A percentile compares a stretch with the other conserved stretches of the same genome.
These are phyloP conservation scores for Lampropteryx suffumata DNA, from an alignment of 2,888 invertebrate species.

Conservation along the genomic window DNA sequence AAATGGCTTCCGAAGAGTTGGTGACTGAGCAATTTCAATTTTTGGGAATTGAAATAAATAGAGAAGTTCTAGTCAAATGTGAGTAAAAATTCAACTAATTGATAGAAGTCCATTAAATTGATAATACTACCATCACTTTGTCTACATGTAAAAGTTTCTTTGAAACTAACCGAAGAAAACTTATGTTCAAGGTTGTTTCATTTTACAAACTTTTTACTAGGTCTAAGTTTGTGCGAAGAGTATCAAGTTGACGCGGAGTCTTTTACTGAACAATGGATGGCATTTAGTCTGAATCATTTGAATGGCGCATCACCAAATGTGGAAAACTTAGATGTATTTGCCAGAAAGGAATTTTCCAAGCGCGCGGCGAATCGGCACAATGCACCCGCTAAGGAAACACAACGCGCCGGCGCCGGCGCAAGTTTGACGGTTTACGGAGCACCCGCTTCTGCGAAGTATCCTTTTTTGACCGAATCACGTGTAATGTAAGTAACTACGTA, in stretches of 20 bases:
- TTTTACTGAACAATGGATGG: constrained; percentile 91
- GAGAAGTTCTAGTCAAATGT: constrained; percentile 83
- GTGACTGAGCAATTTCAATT: constrained; percentile 85
- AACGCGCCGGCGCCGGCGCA: constrained; percentile 62
- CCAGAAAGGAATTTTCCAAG: constrained; percentile 85
- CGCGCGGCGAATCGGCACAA: constrained; percentile 60
- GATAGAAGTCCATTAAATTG: background rate
- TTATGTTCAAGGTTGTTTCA: constrained; percentile 78
- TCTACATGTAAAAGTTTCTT: background rate
- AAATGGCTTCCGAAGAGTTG: constrained; percentile 82
- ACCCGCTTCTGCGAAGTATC: constrained; percentile 66
- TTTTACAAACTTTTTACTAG: constrained; percentile 58
- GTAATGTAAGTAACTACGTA: no score
- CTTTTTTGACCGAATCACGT: constrained; percentile 66
- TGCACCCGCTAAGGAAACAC: constrained; percentile 61
- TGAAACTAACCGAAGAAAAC: constrained; percentile 43
- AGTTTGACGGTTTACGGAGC: constrained; percentile 67
- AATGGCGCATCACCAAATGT: constrained; percentile 84
- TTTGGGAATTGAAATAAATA: constrained; percentile 82
- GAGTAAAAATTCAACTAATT: constrained; percentile 47
- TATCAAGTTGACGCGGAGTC: constrained; percentile 86
- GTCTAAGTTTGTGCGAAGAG: constrained; percentile 85
- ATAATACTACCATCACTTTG: background rate
- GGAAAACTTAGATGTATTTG: constrained; percentile 83
- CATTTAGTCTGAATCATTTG: constrained; percentile 86